Conservation (phyloP, 2,888 invertebrate species). For the Masnerella sp. region DNA sequence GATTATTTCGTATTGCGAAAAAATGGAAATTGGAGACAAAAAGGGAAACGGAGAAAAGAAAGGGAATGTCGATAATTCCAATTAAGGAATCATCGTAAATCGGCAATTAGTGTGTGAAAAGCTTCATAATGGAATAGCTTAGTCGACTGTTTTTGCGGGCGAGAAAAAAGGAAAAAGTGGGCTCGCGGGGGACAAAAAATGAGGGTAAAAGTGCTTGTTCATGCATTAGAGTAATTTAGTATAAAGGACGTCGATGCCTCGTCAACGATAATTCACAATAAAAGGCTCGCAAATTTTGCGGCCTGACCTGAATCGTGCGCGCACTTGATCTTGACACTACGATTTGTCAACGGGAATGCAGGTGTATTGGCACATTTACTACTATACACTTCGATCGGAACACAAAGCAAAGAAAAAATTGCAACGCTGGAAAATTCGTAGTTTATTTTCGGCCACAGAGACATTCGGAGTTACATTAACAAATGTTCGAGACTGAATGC, state of each 20-base stretch:
- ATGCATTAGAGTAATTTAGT: slow-evolving; percentile 40
- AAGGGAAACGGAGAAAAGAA: too few relatives aligned
- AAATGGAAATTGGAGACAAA: too few relatives aligned
- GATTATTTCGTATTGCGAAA: too few relatives aligned
- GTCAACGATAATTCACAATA: slow-evolving; percentile 50
- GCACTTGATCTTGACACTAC: slow-evolving; percentile 54
- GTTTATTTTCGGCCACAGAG: too few relatives aligned
- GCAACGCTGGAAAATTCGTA: too few relatives aligned
- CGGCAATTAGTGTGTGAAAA: slow-evolving; percentile 24
- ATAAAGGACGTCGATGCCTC: slow-evolving; percentile 35
- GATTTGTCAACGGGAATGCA: slow-evolving; percentile 29
- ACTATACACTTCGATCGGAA: neutral
- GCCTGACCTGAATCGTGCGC: slow-evolving; percentile 40
- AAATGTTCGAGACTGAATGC: too few relatives aligned
- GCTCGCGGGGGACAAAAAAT: slow-evolving; percentile 16
- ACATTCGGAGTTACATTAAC: too few relatives aligned
- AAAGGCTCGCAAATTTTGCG: slow-evolving; percentile 32
- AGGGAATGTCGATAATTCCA: neutral
- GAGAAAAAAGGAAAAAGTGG: slow-evolving; percentile 2
- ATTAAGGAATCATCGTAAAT: slow-evolving; percentile 13
- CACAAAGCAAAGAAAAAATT: neutral
- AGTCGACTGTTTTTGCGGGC: slow-evolving; percentile 18
- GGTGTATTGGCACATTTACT: slow-evolving; percentile 11
- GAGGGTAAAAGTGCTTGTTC: slow-evolving; percentile 39
- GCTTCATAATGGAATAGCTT: slow-evolving; percentile 27